A percentile compares a stretch with the other conserved stretches of the same genome.
Evolutionary conservation across 2,797 vertebrate species (phyloP).

Genomic region (Nasua narica): DNA sequence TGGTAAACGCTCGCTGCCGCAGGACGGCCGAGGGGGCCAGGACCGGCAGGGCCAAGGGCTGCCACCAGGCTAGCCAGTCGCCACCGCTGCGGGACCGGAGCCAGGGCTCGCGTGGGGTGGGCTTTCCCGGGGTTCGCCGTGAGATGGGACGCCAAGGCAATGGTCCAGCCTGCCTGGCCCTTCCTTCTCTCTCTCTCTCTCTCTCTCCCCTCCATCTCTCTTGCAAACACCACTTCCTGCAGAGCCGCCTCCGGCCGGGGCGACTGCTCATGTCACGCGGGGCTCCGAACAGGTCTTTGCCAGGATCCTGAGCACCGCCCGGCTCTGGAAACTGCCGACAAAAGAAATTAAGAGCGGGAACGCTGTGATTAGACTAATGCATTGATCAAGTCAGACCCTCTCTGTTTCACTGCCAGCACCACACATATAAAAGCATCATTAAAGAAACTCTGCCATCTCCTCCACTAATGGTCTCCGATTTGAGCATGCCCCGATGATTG

Average conservation of each 20-base stretch:
- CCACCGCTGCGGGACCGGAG: background rate
- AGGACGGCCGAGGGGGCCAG: constrained; percentile 30
- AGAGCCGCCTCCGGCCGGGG: constrained; percentile 75
- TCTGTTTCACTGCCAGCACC: constrained; percentile 88
- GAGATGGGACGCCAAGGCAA: background rate
- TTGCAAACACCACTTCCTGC: constrained; percentile 75
- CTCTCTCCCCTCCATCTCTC: too few relatives aligned
- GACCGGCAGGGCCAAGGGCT: constrained; percentile 48
- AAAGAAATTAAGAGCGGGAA: constrained; percentile 88
- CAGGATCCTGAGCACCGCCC: constrained; percentile 82
- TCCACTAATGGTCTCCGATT: constrained; percentile 87
- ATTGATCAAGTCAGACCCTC: constrained; percentile 90
- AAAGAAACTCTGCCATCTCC: constrained; percentile 85
- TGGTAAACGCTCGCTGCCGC: background rate
- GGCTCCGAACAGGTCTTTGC: constrained; percentile 81
- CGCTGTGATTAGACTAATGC: constrained; percentile 87
- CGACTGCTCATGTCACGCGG: constrained; percentile 79
- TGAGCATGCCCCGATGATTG: constrained; percentile 85
- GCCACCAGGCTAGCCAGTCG: constrained; percentile 41
- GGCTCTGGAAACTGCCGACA: constrained; percentile 86
- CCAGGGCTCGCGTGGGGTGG: background rate
- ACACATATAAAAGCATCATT: constrained; percentile 87
- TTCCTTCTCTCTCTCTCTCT: background rate
- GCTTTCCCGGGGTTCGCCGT: background rate
- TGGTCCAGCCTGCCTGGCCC: constrained; percentile 52